A percentile compares a stretch with the other conserved stretches of the same genome.
Conservation (phyloP, 2,113 vertebrate species). For the Cygnus atratus region DNA sequence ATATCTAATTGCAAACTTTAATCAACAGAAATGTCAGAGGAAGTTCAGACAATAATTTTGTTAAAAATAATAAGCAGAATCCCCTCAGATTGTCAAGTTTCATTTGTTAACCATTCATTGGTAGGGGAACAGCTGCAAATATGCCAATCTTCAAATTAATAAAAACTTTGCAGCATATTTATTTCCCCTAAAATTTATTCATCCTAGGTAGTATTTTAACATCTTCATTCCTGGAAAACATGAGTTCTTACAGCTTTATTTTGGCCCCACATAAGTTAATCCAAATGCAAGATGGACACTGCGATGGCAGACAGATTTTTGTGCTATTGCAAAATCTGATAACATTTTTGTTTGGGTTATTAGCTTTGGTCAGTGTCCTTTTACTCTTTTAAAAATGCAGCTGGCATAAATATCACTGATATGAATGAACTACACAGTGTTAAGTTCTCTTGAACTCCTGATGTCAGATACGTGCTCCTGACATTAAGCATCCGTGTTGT, state of each 20-base stretch:
- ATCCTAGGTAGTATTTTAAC: not conserved
- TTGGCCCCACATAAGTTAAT: conserved; percentile 1
- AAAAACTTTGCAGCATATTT: not conserved
- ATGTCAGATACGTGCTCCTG: not conserved
- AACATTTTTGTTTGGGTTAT: not conserved
- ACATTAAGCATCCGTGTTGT: accelerated
- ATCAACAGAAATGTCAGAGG: not conserved
- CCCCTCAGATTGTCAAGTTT: not conserved
- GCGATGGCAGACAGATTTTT: not conserved
- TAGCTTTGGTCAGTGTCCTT: not conserved
- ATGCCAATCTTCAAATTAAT: not conserved
- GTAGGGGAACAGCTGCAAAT: not conserved
- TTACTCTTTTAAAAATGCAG: not conserved
- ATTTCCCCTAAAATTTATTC: not conserved
- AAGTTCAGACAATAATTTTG: not conserved
- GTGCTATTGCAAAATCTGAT: not conserved
- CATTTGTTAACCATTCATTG: conserved; percentile 10
- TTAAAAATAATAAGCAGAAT: not conserved
- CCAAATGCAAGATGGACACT: accelerated
- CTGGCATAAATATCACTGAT: not conserved
- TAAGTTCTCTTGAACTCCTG: not conserved
- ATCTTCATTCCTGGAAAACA: not conserved
- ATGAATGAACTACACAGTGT: not conserved
- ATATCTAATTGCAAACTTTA: conserved; percentile 1
- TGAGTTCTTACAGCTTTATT: not conserved